Percentiles rank a stretch among this genome's conserved stretches.
These are phyloP conservation scores for Heliconius hortense DNA, from an alignment of 2,888 invertebrate genomes.

Conservation along the genomic window DNA sequence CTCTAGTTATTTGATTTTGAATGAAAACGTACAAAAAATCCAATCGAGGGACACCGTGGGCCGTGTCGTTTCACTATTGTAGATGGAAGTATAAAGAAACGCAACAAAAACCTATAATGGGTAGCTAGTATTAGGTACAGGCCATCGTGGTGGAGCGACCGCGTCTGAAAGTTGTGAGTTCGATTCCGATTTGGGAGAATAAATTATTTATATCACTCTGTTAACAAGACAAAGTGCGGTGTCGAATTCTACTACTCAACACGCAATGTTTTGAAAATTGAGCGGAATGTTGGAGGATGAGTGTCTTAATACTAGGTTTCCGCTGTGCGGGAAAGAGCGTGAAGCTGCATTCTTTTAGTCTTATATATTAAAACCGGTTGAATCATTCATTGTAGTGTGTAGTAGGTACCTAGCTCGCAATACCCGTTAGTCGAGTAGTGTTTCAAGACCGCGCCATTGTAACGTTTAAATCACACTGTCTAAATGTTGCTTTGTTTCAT, in stretches of 20 bases:
- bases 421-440: slow-evolving; percentile 21
- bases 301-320: neutral
- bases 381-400: slow-evolving; percentile 26
- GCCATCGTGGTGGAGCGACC: neutral
- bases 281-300: too few species aligned
- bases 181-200: neutral
- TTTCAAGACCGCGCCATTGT: slow-evolving; percentile 21
- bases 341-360: neutral
- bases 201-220: too few species aligned
- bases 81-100: slow-evolving; percentile 23
- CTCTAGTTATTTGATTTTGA: slow-evolving; percentile 29
- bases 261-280: too few species aligned
- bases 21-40: slow-evolving; percentile 21
- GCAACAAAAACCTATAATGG: slow-evolving; percentile 24
- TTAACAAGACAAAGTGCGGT: too few species aligned
- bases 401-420: neutral
- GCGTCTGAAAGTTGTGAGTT: neutral
- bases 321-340: neutral
- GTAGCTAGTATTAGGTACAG: slow-evolving; percentile 15
- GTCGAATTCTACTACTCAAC: too few species aligned
- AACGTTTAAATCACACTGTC: slow-evolving; percentile 7
- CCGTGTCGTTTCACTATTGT: slow-evolving; percentile 24
- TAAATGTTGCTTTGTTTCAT: slow-evolving; percentile 12
- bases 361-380: slow-evolving; percentile 12
- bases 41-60: slow-evolving; percentile 17